Evolutionary conservation across 2,888 invertebrate genomes (phyloP), one percentile per base, ranked within the genome.

Genomic region (Eristalinus sepulchralis): DNA sequence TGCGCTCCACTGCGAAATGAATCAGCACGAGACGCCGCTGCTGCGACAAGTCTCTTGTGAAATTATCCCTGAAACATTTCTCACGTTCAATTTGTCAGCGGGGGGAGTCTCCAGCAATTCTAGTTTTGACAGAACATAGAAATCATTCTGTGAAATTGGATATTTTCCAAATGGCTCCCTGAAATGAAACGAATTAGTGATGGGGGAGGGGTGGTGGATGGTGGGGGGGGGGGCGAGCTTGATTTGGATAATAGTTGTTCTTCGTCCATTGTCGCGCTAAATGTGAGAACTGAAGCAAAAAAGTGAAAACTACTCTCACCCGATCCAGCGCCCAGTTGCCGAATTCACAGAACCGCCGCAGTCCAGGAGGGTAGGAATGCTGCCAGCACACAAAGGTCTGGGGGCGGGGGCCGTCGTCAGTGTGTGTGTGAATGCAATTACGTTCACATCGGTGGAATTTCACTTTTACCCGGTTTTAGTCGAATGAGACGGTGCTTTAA

Each of bases 41-140:
- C 71, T 47, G 36, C 11, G 34, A 57, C 34, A 70, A 59, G 31
- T 64, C 57, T 64, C 57, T 13, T 24, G 22, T 33, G 47, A 57
- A 27, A 53, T 62, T 39, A 20, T 31, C 33, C 10, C 22, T 36
- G 53, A 64, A 64, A 57, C 20, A 64, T 27, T 64, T 57, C 53
- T 64, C 36, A 73, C 55, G 64, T 64, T 64, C 73, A 64, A 64
- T 73, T 64, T 73, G 64, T 64, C 57, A 10, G 20, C 36, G 55
- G 57, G 17, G 53, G 34, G 22, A 27, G n/a, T 53, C 13, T 2
- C 36, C 55, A 55, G 36, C 64, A 64, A 72, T 72, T 71, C 57
- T 24, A 4, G 5, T 55, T 73, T 73, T 73, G 57, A 27, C 20
- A 36, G 53, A 36, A 47, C 47, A 47, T 47, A 39, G 47, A 47